phyloP scores from a whole-genome alignment of 2,113 vertebrate genomes.

The Chionis minor region DNA sequence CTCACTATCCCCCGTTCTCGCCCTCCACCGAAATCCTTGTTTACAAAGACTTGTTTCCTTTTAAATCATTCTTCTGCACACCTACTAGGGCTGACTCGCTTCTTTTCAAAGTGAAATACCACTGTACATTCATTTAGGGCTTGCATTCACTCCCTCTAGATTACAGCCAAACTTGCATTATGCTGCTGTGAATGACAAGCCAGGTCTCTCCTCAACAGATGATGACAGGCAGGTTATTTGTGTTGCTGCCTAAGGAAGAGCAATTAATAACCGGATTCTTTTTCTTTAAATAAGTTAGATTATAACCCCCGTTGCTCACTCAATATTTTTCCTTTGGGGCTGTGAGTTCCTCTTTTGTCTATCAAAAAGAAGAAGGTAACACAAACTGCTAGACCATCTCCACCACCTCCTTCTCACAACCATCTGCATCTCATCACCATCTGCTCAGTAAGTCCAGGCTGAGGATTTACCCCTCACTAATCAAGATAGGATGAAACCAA shows the following conservation, averaged over 20 bases:
- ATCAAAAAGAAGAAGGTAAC: conserved; percentile 31
- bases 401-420: conserved; percentile 34
- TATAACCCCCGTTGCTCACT: background rate
- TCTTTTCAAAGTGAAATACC: conserved; percentile 12
- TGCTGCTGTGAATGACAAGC: background rate
- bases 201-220: background rate
- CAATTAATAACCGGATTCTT: background rate
- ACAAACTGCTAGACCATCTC: conserved; percentile 46
- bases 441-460: background rate
- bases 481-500: background rate
- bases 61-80: background rate
- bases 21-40: background rate
- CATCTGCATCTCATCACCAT: conserved; percentile 7
- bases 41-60: conserved; percentile 22
- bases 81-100: background rate
- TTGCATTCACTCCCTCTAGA: background rate
- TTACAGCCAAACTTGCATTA: background rate
- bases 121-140: conserved; percentile 1
- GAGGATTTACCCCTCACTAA: conserved; percentile 43
- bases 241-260: background rate
- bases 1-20: rapidly evolving
- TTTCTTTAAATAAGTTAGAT: background rate
- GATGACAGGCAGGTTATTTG: background rate
- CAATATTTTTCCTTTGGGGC: conserved; percentile 4
- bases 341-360: conserved; percentile 50